Evolutionary conservation across 2,797 vertebrate species (phyloP).

Genomic region (Zenarchopterus dispar): DNA sequence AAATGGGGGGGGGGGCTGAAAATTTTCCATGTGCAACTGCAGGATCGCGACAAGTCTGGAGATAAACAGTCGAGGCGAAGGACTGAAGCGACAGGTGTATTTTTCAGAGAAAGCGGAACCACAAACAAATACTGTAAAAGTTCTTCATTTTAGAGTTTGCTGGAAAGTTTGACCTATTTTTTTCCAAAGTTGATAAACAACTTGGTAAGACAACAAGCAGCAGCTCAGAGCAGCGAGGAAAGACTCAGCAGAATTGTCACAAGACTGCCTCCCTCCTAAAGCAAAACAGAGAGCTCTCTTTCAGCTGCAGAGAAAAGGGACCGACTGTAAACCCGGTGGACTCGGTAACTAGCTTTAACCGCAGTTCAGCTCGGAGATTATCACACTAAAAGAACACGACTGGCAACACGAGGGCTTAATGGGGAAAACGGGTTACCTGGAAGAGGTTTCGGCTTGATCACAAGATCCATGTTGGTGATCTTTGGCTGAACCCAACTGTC

Average conservation of each 20-base stretch:
- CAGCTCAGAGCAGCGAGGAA: constrained; percentile 18
- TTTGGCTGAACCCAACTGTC: constrained; percentile 20
- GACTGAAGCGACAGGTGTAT: not conserved
- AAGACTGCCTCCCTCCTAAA: constrained; percentile 68
- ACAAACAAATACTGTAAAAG: not conserved
- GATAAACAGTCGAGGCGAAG: not conserved
- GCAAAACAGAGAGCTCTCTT: constrained; percentile 73
- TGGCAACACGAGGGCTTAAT: constrained; percentile 27
- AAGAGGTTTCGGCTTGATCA: constrained; percentile 10
- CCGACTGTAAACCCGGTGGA: constrained; percentile 55
- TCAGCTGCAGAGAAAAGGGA: constrained; percentile 57
- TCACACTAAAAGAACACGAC: not conserved
- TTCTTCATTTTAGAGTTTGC: not conserved
- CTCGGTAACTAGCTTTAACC: constrained; percentile 41
- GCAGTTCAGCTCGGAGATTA: constrained; percentile 9
- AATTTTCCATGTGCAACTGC: not conserved
- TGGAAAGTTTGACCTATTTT: not conserved
- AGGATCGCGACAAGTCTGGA: too few relatives aligned
- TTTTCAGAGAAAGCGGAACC: too few relatives aligned
- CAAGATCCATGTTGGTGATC: constrained; percentile 10
- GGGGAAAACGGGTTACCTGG: constrained; percentile 34
- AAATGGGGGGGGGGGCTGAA: not conserved
- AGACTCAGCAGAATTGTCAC: constrained; percentile 58
- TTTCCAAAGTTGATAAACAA: constrained; percentile 5
- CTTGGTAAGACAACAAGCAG: not conserved